Conservation (phyloP, 2,797 vertebrate species). For the Anguilla obscura region DNA sequence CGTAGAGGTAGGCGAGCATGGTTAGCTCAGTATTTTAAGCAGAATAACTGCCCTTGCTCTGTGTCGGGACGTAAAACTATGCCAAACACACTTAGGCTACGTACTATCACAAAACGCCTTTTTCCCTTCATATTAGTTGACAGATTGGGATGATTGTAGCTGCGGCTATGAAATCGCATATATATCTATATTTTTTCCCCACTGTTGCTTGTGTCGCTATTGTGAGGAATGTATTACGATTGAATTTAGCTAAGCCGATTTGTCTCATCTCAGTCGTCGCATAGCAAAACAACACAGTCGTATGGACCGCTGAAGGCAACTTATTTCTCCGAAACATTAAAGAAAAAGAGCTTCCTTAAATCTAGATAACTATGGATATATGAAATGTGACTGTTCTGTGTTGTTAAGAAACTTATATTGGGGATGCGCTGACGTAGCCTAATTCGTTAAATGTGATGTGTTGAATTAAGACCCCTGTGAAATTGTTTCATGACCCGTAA, state of each 20-base stretch:
- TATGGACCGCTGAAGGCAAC: background rate
- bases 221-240: constrained; percentile 10
- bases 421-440: background rate
- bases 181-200: background rate
- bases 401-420: background rate
- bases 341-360: background rate
- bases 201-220: constrained; percentile 1
- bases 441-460: background rate
- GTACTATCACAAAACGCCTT: background rate
- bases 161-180: background rate
- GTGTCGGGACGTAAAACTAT: background rate
- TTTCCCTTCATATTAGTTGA: background rate
- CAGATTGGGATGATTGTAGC: background rate
- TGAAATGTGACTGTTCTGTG: background rate
- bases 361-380: background rate
- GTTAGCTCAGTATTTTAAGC: constrained; percentile 31
- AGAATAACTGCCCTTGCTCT: constrained; percentile 31
- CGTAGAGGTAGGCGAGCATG: constrained; percentile 45
- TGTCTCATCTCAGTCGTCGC: background rate
- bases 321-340: background rate
- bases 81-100: background rate
- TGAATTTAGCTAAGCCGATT: constrained; percentile 24
- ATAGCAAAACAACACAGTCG: background rate
- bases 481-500: background rate
- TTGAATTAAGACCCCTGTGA: background rate